Evolutionary conservation across 2,888 invertebrate genomes (phyloP).

Genomic region (Euclidia mi): DNA sequence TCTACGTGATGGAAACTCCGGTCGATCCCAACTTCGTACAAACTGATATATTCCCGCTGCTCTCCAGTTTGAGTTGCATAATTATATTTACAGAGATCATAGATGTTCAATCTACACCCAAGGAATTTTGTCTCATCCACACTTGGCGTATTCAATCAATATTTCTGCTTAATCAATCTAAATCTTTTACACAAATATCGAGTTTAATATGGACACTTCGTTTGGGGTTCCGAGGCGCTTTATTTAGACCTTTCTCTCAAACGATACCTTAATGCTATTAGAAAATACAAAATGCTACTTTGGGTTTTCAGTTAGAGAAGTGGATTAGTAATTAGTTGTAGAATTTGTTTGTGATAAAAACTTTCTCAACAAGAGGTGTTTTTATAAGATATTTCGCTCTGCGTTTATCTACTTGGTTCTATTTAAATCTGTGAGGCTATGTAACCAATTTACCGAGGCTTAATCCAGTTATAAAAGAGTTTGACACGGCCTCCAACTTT

Average conservation of each 20-base stretch:
- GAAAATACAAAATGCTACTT: too few species aligned
- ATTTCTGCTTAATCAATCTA: not conserved
- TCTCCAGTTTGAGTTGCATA: constrained; percentile 44
- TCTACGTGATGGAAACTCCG: constrained; percentile 73
- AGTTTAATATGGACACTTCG: too few species aligned
- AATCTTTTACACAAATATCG: not conserved
- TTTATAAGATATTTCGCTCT: too few species aligned
- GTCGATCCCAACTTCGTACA: constrained; percentile 58
- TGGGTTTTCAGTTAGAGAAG: too few species aligned
- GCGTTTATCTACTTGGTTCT: too few species aligned
- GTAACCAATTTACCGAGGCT: not conserved
- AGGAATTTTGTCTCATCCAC: constrained; percentile 21
- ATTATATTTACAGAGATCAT: constrained; percentile 53
- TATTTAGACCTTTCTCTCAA: too few species aligned
- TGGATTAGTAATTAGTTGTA: too few species aligned
- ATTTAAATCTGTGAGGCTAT: too few species aligned
- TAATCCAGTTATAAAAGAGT: constrained; percentile 8
- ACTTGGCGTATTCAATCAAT: constrained; percentile 13
- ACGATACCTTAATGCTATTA: too few species aligned
- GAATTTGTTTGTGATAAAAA: too few species aligned
- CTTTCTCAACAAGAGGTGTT: too few species aligned
- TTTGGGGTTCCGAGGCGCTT: too few species aligned
- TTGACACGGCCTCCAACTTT: constrained; percentile 1
- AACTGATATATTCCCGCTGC: constrained; percentile 47
- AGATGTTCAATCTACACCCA: constrained; percentile 26